Conservation (phyloP, 2,888 invertebrate genomes). For the Rhagium mordax region DNA sequence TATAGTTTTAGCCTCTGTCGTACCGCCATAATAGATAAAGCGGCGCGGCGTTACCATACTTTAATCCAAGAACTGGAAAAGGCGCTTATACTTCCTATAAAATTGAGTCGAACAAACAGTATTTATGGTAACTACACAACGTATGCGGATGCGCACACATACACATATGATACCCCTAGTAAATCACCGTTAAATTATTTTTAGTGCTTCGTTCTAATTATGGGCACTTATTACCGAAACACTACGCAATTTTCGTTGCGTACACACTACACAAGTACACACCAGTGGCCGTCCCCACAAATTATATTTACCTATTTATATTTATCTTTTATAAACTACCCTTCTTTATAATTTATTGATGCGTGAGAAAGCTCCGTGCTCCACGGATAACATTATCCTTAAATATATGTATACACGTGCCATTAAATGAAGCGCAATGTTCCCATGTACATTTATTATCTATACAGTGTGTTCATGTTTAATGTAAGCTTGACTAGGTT, state of each 20-base stretch:
- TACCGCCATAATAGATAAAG: too few relatives aligned
- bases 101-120: too few relatives aligned
- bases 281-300: conserved; percentile 42
- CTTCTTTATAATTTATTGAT: conserved; percentile 54
- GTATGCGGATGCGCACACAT: too few relatives aligned
- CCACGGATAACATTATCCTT: conserved; percentile 41
- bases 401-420: conserved; percentile 50
- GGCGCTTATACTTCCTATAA: too few relatives aligned
- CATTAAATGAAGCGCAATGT: conserved; percentile 48
- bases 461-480: conserved; percentile 50
- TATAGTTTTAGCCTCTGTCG: too few relatives aligned
- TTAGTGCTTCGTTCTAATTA: background rate
- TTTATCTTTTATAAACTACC: conserved; percentile 54
- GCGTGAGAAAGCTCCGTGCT: conserved; percentile 47
- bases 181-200: background rate
- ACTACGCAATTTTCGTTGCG: conserved; percentile 3
- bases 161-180: background rate
- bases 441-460: conserved; percentile 49
- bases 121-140: too few relatives aligned
- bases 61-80: too few relatives aligned
- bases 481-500: conserved; percentile 44
- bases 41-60: too few relatives aligned
- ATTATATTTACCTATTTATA: conserved; percentile 56
- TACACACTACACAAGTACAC: background rate
- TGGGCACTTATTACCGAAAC: background rate